Evolutionary conservation across 2,113 vertebrate species (phyloP).

Genomic region (Gopherus evgoodei): DNA sequence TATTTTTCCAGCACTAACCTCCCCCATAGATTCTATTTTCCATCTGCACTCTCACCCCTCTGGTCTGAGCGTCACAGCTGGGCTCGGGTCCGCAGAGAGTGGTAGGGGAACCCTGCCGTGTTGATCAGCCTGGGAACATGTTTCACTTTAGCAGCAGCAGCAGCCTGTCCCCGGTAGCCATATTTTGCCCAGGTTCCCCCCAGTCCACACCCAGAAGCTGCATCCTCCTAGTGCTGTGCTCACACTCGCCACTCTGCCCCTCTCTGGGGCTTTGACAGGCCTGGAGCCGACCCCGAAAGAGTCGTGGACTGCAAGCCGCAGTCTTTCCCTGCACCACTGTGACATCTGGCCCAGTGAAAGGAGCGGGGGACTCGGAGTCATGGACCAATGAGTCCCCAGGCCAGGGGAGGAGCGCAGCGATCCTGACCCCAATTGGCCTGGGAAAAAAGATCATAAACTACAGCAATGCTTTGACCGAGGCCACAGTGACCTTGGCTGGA

Average conservation of each 20-base stretch:
- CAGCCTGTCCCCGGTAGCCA: background rate
- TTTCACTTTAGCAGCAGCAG: background rate
- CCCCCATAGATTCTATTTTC: background rate
- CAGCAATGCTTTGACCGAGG: background rate
- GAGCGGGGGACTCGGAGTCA: background rate
- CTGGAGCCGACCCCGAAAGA: background rate
- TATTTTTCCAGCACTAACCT: background rate
- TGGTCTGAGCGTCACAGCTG: background rate
- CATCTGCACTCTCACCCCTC: background rate
- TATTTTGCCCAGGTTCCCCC: background rate
- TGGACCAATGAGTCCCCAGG: background rate
- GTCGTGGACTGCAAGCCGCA: no score
- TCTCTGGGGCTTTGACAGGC: background rate
- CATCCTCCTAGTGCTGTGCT: no score
- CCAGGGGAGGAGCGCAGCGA: background rate
- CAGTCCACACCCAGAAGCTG: no score
- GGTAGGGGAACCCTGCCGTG: background rate
- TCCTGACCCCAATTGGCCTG: background rate
- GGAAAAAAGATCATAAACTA: background rate
- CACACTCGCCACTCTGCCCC: background rate
- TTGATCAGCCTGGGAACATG: background rate
- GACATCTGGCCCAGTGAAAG: background rate
- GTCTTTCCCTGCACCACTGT: background rate
- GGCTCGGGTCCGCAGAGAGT: background rate
- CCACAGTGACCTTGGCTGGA: background rate